Conservation (phyloP, 2,888 invertebrate genomes). For the Sepiola atlantica region DNA sequence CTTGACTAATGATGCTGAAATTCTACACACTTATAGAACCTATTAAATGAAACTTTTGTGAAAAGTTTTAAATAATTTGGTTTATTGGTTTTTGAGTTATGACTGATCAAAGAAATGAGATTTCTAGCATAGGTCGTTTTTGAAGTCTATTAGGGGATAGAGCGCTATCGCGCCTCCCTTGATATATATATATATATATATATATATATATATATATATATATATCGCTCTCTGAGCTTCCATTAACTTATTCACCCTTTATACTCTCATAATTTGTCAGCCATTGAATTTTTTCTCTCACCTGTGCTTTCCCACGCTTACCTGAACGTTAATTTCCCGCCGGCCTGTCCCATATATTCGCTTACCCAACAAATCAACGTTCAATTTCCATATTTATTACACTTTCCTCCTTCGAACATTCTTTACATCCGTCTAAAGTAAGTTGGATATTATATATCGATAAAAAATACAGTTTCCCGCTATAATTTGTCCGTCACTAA, state of each 20-base stretch:
- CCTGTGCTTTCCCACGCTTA: background rate
- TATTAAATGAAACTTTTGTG: too few relatives aligned
- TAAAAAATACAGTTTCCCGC: background rate
- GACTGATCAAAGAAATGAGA: too few relatives aligned
- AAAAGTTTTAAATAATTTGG: too few relatives aligned
- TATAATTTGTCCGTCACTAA: background rate
- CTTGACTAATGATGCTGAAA: too few relatives aligned
- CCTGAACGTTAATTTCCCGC: background rate
- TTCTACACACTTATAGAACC: too few relatives aligned
- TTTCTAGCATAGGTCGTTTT: too few relatives aligned
- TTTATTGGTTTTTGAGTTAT: too few relatives aligned
- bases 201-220: too few relatives aligned
- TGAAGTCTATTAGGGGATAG: too few relatives aligned
- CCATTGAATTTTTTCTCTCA: background rate
- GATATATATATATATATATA: too few relatives aligned
- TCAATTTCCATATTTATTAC: background rate
- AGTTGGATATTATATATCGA: background rate
- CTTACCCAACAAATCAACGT: background rate
- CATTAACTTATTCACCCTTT: background rate
- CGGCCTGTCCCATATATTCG: background rate
- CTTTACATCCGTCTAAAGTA: background rate
- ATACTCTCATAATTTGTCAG: background rate
- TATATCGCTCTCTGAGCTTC: too few relatives aligned
- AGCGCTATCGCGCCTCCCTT: too few relatives aligned
- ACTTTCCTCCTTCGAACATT: background rate